phyloP scores from a whole-genome alignment of 1,140 invertebrate genomes.

The Drosophila seguyi region DNA sequence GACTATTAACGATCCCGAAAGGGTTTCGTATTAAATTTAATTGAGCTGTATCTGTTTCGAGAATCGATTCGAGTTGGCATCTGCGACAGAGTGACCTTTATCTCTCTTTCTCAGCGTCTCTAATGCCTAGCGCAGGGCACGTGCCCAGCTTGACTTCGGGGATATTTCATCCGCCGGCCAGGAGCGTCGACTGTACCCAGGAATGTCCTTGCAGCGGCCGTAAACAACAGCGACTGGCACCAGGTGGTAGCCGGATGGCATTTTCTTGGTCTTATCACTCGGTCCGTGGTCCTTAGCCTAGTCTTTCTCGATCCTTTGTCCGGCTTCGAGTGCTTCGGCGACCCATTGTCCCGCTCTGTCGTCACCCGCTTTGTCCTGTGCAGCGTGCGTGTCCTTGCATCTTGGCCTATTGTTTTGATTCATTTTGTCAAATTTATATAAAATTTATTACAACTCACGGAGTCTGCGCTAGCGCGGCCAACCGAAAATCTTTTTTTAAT shows the following conservation, averaged over 20 bases:
- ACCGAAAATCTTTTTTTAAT: slow-evolving; percentile 69
- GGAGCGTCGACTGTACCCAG: slow-evolving; percentile 32
- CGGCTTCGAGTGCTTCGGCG: slow-evolving; percentile 45
- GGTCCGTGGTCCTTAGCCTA: slow-evolving; percentile 14
- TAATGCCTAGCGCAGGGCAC: slow-evolving; percentile 43
- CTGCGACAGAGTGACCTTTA: slow-evolving; percentile 25
- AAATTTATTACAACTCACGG: slow-evolving; percentile 74
- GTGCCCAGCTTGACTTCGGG: slow-evolving; percentile 41
- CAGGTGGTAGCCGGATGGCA: slow-evolving; percentile 55
- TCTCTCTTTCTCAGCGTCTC: slow-evolving; percentile 20
- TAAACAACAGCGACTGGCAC: slow-evolving; percentile 35
- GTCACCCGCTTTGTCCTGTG: slow-evolving; percentile 29
- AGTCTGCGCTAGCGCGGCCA: slow-evolving; percentile 19
- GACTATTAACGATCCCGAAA: slow-evolving; percentile 14
- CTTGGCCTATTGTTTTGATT: slow-evolving; percentile 67
- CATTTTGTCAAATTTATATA: slow-evolving; percentile 82
- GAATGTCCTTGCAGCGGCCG: slow-evolving; percentile 42
- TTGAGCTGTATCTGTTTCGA: slow-evolving; percentile 41
- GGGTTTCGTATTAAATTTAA: slow-evolving; percentile 44
- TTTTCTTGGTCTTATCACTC: slow-evolving; percentile 72
- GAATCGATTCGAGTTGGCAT: slow-evolving; percentile 42
- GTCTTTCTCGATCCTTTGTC: slow-evolving; percentile 31
- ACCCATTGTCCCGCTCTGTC: slow-evolving; percentile 57
- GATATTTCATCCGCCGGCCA: slow-evolving; percentile 16
- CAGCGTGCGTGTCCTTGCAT: slow-evolving; percentile 72